Base-by-base conservation (phyloP, 2,888 invertebrate genomes). In the Exephanes ischioxanthus region DNA sequence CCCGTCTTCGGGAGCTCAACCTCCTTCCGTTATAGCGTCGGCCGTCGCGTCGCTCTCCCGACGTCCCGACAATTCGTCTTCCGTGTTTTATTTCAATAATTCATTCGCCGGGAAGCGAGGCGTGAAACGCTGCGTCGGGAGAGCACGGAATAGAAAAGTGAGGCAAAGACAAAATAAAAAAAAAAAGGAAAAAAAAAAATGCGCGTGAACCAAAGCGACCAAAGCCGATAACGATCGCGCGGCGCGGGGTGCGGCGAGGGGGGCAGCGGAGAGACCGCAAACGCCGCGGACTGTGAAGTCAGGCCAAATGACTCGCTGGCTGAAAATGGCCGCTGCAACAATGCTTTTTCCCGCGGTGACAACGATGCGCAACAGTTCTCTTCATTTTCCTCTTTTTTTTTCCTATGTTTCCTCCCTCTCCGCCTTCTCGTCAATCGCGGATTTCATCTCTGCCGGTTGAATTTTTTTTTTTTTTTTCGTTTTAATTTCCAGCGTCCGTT, bases 261-360 rank as follows among this genome's bases (percentile, higher is more conserved):
- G 63, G 66, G 14, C 63, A 19, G 26, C 41, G n/a, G 71, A 33
- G 51, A 66, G 80, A 85, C 76, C 85, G 61, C 85, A 83, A 85
- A 83, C 82, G 80, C 83, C 76, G 83, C 80, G 83, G 83, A 83
- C 77, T 85, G 85, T 85, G 85, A 85, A 85, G 85, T 85, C 85
- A 83, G 85, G 72, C 85, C 80, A 83, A 85, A 85, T 83, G 83
- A 85, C 80, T 83, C 80, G 83, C 80, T 80, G 68, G 85, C 80
- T 83, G 83, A 85, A 85, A 85, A 85, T 85, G 80, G 83, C 85
- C 58, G 76, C 83, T 80, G 85, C 83, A 80, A 83, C 83, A 85
- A 83, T 85, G 77, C 78, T 55, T 79, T 51, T 76, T 51, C 72
- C 63, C 37, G 76, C 58, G 71, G 53, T 79, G 73, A 83, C 78